Conservation (phyloP, 2,888 invertebrate species). For the Malthinus seriepunctatus region DNA sequence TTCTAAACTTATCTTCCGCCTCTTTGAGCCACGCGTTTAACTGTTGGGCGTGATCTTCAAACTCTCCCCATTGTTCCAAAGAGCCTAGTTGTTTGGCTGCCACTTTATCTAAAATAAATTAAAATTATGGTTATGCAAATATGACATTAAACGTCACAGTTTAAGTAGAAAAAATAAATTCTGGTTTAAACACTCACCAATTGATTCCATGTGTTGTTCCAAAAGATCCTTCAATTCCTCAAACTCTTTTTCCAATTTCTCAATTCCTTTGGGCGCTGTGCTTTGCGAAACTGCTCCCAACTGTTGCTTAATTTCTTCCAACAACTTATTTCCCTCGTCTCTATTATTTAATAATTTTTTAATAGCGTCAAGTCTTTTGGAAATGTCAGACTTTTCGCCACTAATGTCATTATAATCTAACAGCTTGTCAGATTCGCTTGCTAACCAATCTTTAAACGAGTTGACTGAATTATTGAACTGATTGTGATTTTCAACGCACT, state of each 20-base stretch:
- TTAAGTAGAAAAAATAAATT: background rate
- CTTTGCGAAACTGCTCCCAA: conserved; percentile 71
- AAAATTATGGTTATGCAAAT: background rate
- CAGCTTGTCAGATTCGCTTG: conserved; percentile 77
- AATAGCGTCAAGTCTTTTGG: conserved; percentile 70
- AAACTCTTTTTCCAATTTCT: conserved; percentile 73
- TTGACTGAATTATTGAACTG: conserved; percentile 75
- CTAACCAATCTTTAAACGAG: conserved; percentile 81
- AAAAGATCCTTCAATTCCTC: conserved; percentile 69
- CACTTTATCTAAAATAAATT: conserved; percentile 58
- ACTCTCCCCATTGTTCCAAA: conserved; percentile 82
- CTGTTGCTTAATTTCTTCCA: conserved; percentile 70
- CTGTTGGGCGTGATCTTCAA: conserved; percentile 79
- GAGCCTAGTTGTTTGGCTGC: conserved; percentile 76
- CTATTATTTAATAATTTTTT: conserved; percentile 67
- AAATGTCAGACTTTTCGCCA: conserved; percentile 83
- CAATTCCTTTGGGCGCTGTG: conserved; percentile 80
- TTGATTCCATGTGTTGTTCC: conserved; percentile 67
- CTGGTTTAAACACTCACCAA: conserved; percentile 52
- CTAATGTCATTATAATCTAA: conserved; percentile 79
- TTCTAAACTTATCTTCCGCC: conserved; percentile 82
- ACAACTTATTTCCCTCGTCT: conserved; percentile 65
- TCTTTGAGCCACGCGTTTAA: conserved; percentile 86
- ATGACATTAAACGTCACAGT: background rate
- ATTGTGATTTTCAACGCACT: conserved; percentile 84